Conservation (phyloP, 2,797 vertebrate species). For the Hybognathus amarus region DNA sequence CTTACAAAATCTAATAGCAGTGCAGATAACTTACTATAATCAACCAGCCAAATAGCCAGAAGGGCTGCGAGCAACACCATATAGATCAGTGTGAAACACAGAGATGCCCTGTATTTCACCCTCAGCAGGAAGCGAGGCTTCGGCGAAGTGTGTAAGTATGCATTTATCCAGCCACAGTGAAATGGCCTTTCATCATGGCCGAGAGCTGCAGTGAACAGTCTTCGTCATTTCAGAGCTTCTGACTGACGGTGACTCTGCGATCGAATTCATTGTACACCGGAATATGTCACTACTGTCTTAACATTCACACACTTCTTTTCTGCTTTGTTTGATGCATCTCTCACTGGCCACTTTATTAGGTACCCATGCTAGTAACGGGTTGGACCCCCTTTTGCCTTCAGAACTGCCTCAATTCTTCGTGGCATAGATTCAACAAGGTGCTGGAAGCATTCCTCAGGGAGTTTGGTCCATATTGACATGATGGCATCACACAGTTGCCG, state of each 20-base stretch:
- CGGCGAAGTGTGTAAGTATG: background rate
- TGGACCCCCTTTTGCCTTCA: no score
- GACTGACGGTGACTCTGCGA: background rate
- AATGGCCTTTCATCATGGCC: background rate
- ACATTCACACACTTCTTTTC: background rate
- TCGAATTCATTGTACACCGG: background rate
- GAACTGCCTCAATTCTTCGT: no score
- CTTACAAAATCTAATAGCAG: conserved; percentile 16
- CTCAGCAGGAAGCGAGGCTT: conserved; percentile 4
- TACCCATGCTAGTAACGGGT: no score
- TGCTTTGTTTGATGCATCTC: no score
- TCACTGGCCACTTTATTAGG: no score
- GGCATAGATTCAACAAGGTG: no score
- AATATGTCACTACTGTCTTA: background rate
- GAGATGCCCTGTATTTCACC: background rate
- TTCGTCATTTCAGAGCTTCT: background rate
- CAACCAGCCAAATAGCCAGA: background rate
- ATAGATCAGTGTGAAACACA: background rate
- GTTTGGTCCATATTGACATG: no score
- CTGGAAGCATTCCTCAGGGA: no score
- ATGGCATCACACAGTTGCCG: no score
- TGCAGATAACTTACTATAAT: background rate
- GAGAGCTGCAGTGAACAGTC: background rate
- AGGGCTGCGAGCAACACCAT: background rate
- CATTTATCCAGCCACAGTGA: background rate